A percentile compares a stretch with the other conserved stretches of the same genome.
Conservation (phyloP, 2,888 invertebrate genomes). For the Metellina segmentata region DNA sequence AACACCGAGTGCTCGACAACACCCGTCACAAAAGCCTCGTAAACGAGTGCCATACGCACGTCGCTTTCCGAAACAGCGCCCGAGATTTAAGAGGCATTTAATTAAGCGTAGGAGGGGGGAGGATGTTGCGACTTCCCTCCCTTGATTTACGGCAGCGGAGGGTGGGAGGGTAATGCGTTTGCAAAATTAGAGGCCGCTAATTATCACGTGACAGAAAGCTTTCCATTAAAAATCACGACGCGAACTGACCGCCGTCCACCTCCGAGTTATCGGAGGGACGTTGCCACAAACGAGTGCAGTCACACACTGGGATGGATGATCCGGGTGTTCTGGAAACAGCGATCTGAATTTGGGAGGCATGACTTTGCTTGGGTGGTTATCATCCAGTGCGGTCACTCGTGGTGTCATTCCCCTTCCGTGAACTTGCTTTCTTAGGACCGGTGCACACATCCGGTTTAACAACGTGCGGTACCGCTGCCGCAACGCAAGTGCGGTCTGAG, state of each 20-base stretch:
- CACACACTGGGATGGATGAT: slow-evolving; percentile 22
- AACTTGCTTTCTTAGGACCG: too few relatives aligned
- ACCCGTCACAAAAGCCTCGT: slow-evolving; percentile 17
- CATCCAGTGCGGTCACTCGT: too few relatives aligned
- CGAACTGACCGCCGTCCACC: neutral
- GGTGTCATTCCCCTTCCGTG: too few relatives aligned
- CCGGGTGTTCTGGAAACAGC: neutral
- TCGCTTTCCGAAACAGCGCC: slow-evolving; percentile 19
- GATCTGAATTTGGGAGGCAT: neutral
- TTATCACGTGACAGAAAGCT: slow-evolving; percentile 44
- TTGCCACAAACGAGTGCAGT: too few relatives aligned
- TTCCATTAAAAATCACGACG: slow-evolving; percentile 67
- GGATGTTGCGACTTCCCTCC: slow-evolving; percentile 40
- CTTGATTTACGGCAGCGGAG: slow-evolving; percentile 31
- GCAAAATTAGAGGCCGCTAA: slow-evolving; percentile 66
- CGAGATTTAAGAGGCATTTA: slow-evolving; percentile 68
- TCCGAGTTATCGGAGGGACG: neutral
- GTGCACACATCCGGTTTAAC: too few relatives aligned
- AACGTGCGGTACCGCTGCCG: too few relatives aligned
- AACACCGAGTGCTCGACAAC: slow-evolving; percentile 26
- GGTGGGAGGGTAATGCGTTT: slow-evolving; percentile 60
- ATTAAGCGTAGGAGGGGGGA: slow-evolving; percentile 39
- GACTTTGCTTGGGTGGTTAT: too few relatives aligned
- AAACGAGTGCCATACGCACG: slow-evolving; percentile 26
- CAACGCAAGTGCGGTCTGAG: too few relatives aligned